These are phyloP conservation scores for Standfussiana lucernea DNA, from an alignment of 2,888 invertebrate genomes.

Conservation along the genomic window DNA sequence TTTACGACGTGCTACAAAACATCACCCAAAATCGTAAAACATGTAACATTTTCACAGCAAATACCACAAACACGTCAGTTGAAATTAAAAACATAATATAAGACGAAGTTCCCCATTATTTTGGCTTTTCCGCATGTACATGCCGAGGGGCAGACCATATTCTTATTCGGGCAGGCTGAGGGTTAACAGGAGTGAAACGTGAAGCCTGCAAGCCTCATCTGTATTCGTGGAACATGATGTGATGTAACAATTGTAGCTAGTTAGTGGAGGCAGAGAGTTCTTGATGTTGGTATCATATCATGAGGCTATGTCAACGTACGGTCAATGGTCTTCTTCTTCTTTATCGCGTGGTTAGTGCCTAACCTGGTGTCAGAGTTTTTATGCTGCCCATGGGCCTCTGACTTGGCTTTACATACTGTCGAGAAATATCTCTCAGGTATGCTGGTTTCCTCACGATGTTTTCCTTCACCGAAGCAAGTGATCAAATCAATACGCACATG, in stretches of 20 bases:
- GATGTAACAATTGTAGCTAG: conserved; percentile 5
- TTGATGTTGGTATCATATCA: not conserved
- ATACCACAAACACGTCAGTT: conserved; percentile 40
- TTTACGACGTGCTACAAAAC: conserved; percentile 4
- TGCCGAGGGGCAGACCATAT: conserved; percentile 24
- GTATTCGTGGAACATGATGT: conserved; percentile 39
- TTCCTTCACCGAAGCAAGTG: too few relatives aligned
- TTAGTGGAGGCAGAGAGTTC: conserved; percentile 2
- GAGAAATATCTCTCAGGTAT: too few relatives aligned
- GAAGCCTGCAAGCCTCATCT: conserved; percentile 33
- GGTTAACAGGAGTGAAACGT: conserved; percentile 17
- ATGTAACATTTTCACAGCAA: conserved; percentile 30
- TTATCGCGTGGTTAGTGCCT: too few relatives aligned
- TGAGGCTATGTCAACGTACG: not conserved
- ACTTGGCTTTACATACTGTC: too few relatives aligned
- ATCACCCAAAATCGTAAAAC: conserved; percentile 31
- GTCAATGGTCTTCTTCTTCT: too few relatives aligned
- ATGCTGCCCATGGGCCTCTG: too few relatives aligned
- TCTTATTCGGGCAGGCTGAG: conserved; percentile 36
- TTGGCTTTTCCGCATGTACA: conserved; percentile 38
- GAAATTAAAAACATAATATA: conserved; percentile 65
- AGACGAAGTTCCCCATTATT: conserved; percentile 40
- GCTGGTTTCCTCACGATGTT: too few relatives aligned
- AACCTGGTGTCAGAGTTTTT: too few relatives aligned
- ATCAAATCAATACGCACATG: too few relatives aligned